Evolutionary conservation across 2,797 vertebrate species (phyloP), one percentile per base, ranked within the genome.

Genomic region (Onychomys torridus): DNA sequence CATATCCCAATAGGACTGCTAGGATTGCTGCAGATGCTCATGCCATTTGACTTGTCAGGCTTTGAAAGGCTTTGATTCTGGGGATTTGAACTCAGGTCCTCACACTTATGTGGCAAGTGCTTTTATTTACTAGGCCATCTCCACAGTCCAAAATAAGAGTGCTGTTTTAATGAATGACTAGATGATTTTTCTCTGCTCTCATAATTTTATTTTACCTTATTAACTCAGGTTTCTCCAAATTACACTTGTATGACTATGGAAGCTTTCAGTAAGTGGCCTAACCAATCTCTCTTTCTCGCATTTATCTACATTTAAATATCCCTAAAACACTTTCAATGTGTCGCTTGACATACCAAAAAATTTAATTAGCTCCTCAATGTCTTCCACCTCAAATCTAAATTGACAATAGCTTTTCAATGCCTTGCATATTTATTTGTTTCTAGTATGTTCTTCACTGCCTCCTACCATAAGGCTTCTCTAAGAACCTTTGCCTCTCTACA

Each of bases 241-340:
- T 49, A 91, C 5, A 91, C 3, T 0, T 83, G 67, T 97, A 65
- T 32, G 96, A 79, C 6, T 40, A 89, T 2, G 40, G 67, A 93
- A 93, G 61, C 19, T 43, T 93, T 49, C 37, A 92, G 69, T 78
- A 89, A 87, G 8, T 89, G 13, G 11, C 17, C 29, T 75, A 84
- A 1, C 25, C 13, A 19, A 23, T 37, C 49, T 93, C 49, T 89
- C 71, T 82, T 92, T 85, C 95, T 92, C 40, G 37, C 83, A 83
- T 83, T 77, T 4, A 95, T 12, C 61, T 90, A 59, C 34, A 87
- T 0, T 67, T 90, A 91, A 40, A 87, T 49, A 4, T 78, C 65
- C 71, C 52, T 90, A 65, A 93, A 92, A 88, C 59, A 93, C 37
- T 96, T 95, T 93, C 49, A 84, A 96, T n/a, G 73, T 49, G 37